phyloP scores from a whole-genome alignment of 2,797 vertebrate species.

The Helarctos malayanus region DNA sequence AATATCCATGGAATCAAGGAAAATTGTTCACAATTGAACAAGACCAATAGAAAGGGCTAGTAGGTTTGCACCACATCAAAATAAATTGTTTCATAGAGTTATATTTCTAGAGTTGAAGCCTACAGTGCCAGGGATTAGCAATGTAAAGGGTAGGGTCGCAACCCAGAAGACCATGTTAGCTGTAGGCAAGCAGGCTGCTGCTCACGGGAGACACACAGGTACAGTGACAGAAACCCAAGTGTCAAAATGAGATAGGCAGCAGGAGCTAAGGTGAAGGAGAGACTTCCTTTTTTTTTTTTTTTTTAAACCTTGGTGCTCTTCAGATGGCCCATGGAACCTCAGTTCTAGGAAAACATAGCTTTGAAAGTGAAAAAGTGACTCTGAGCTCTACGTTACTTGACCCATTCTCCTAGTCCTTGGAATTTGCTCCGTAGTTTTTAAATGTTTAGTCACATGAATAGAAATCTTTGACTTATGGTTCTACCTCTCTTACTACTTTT shows the following conservation, averaged over 20 bases:
- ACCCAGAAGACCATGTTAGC: neutral
- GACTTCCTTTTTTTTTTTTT: neutral
- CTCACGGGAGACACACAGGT: neutral
- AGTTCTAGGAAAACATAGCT: constrained; percentile 50
- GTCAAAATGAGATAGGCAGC: neutral
- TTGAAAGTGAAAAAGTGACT: constrained; percentile 57
- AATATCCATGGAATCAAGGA: neutral
- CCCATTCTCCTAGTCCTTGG: constrained; percentile 4
- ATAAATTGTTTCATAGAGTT: constrained; percentile 13
- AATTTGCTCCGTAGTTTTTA: constrained; percentile 55
- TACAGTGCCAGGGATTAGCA: neutral
- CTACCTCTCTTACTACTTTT: constrained; percentile 56
- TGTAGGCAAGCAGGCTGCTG: neutral
- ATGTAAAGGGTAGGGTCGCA: neutral
- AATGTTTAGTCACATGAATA: constrained; percentile 44
- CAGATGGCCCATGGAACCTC: neutral
- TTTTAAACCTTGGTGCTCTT: neutral
- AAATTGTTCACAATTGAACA: constrained; percentile 6
- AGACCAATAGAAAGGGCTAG: neutral
- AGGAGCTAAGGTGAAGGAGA: constrained; percentile 8
- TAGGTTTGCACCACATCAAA: constrained; percentile 1
- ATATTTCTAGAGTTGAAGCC: constrained; percentile 11
- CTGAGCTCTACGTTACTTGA: neutral
- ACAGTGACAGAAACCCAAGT: neutral
- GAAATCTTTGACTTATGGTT: constrained; percentile 43